A percentile compares a stretch with the other conserved stretches of the same genome.
Conservation (phyloP, 2,113 vertebrate genomes). For the Thryonomys swinderianus region DNA sequence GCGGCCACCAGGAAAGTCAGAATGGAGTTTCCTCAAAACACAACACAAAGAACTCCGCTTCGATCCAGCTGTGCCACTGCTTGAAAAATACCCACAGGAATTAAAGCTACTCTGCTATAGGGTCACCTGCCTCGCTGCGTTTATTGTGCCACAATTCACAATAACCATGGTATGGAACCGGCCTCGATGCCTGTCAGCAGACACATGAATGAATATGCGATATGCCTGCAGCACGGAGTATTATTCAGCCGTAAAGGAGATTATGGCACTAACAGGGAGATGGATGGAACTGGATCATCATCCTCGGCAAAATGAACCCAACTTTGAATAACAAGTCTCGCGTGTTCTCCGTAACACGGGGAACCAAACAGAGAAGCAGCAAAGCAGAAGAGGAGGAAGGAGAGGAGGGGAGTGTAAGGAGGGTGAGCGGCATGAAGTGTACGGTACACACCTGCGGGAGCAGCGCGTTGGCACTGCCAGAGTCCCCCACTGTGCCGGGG, state of each 20-base stretch:
- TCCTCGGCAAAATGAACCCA: background rate
- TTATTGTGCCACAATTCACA: background rate
- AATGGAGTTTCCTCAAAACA: background rate
- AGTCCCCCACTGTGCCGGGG: background rate
- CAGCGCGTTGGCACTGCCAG: background rate
- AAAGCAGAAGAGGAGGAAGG: background rate
- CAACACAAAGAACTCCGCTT: background rate
- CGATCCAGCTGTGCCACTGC: background rate
- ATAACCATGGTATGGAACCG: background rate
- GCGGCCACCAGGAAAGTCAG: background rate
- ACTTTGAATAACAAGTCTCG: background rate
- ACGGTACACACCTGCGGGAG: background rate
- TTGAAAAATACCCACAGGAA: background rate
- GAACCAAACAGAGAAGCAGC: background rate
- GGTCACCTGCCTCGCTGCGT: background rate
- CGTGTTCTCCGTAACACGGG: background rate
- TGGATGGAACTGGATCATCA: background rate
- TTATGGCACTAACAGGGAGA: background rate
- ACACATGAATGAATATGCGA: background rate
- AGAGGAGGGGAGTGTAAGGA: background rate
- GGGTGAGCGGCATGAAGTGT: background rate
- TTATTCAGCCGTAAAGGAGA: background rate
- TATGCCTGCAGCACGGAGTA: background rate
- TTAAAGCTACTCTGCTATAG: background rate
- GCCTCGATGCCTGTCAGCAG: background rate